These are phyloP conservation scores for Centropus bengalensis DNA, from an alignment of 2,113 vertebrate species.

Conservation along the genomic window DNA sequence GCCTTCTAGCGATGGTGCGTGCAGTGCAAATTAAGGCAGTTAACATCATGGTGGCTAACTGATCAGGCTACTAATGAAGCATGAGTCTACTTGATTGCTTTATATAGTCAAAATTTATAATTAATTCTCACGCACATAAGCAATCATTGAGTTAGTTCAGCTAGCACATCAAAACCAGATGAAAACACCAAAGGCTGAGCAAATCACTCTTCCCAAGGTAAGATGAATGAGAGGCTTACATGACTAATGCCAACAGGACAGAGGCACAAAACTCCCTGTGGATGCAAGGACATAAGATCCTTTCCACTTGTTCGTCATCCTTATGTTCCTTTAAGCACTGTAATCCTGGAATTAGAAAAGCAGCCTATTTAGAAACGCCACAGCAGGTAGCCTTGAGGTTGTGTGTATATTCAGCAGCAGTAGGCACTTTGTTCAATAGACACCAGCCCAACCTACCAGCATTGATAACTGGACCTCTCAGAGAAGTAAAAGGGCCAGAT, in stretches of 20 bases:
- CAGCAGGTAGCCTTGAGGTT: slow-evolving; percentile 16
- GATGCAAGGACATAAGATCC: slow-evolving; percentile 47
- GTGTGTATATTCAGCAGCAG: neutral
- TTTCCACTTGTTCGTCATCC: slow-evolving; percentile 39
- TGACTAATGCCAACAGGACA: slow-evolving; percentile 39
- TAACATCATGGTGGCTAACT: neutral
- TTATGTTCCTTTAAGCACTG: slow-evolving; percentile 27
- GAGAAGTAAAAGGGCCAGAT: neutral
- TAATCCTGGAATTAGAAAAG: slow-evolving; percentile 60
- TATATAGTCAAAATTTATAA: slow-evolving; percentile 4
- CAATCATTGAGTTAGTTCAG: slow-evolving; percentile 4
- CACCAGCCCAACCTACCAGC: neutral
- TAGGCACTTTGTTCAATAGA: neutral
- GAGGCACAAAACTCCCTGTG: neutral
- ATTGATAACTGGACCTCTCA: neutral
- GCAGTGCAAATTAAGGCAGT: neutral
- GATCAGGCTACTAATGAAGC: slow-evolving; percentile 29
- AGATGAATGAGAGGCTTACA: slow-evolving; percentile 45
- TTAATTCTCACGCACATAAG: slow-evolving; percentile 45
- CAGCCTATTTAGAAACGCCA: neutral
- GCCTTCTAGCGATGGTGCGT: neutral
- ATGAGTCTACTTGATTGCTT: slow-evolving; percentile 16
- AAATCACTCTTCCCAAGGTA: slow-evolving; percentile 32
- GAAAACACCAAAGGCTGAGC: slow-evolving; percentile 36
- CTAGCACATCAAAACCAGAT: slow-evolving; percentile 33